Percentiles rank a stretch among this genome's conserved stretches.
Conservation (phyloP, 2,113 vertebrate species). For the Eulemur macaco region DNA sequence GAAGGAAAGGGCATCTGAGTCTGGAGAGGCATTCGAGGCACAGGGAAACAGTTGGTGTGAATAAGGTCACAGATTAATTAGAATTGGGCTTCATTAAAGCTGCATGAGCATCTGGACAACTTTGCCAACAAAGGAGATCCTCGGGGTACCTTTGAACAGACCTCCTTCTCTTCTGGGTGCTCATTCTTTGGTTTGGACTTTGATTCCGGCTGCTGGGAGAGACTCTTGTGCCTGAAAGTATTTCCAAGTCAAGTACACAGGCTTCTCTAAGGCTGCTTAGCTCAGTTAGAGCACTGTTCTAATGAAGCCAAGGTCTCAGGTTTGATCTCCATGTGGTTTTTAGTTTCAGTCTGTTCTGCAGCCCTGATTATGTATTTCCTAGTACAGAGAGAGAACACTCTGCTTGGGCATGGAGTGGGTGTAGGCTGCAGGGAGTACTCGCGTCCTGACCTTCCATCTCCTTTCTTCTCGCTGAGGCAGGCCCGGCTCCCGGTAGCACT, state of each 20-base stretch:
- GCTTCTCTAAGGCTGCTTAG: constrained; percentile 36
- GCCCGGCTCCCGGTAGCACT: too few species aligned
- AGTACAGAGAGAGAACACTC: neutral
- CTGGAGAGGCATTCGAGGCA: constrained; percentile 27
- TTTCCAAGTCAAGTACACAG: constrained; percentile 46
- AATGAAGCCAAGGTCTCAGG: neutral
- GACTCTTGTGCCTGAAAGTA: neutral
- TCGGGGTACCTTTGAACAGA: constrained; percentile 15
- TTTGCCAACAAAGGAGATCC: constrained; percentile 51
- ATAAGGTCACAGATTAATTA: constrained; percentile 72
- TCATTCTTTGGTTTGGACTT: neutral
- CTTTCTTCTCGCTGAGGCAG: neutral
- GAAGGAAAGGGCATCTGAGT: constrained; percentile 29
- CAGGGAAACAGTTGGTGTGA: constrained; percentile 58
- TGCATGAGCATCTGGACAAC: constrained; percentile 56
- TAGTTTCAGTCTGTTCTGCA: neutral
- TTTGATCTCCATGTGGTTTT: neutral
- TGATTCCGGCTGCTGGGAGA: constrained; percentile 10
- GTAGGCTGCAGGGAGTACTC: neutral
- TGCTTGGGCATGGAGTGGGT: neutral
- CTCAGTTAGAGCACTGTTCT: neutral
- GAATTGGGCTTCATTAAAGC: constrained; percentile 66
- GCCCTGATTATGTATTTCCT: neutral
- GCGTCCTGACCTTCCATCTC: neutral
- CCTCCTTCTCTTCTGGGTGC: constrained; percentile 33